These are phyloP conservation scores for Ranitomeya variabilis DNA, from an alignment of 2,113 vertebrate genomes.

Conservation along the genomic window DNA sequence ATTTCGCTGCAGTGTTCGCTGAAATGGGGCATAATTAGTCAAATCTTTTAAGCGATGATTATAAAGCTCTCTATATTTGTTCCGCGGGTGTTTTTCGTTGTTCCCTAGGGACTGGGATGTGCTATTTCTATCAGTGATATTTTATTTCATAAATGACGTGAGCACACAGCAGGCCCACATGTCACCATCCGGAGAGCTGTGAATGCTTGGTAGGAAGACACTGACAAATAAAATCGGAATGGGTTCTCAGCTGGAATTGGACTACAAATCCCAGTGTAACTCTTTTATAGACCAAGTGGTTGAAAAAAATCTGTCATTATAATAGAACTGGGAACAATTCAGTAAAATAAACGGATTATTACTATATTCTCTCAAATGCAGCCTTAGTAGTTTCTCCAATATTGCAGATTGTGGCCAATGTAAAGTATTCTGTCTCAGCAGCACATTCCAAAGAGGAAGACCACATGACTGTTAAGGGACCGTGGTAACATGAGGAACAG, in stretches of 20 bases:
- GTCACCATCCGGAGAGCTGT: too few species aligned
- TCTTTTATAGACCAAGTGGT: neutral
- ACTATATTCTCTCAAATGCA: too few species aligned
- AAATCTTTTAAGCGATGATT: slow-evolving; percentile 41
- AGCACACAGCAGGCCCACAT: neutral
- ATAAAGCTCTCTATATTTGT: slow-evolving; percentile 39
- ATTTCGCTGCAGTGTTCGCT: slow-evolving; percentile 29
- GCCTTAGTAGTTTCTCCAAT: too few species aligned
- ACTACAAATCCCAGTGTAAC: neutral
- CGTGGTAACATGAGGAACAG: too few species aligned
- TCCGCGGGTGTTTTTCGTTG: neutral
- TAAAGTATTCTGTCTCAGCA: too few species aligned
- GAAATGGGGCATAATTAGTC: slow-evolving; percentile 36
- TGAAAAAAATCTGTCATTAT: neutral
- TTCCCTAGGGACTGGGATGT: neutral
- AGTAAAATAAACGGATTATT: neutral
- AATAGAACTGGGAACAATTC: neutral
- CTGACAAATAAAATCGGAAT: neutral
- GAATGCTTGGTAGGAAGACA: neutral
- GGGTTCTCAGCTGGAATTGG: neutral
- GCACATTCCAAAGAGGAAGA: too few species aligned
- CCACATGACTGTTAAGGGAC: too few species aligned
- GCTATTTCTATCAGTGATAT: slow-evolving; percentile 12
- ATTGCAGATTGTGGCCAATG: too few species aligned
- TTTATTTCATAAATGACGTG: slow-evolving; percentile 10